These are phyloP conservation scores for Labeo calbasu DNA, from an alignment of 2,797 vertebrate genomes.

Conservation along the genomic window DNA sequence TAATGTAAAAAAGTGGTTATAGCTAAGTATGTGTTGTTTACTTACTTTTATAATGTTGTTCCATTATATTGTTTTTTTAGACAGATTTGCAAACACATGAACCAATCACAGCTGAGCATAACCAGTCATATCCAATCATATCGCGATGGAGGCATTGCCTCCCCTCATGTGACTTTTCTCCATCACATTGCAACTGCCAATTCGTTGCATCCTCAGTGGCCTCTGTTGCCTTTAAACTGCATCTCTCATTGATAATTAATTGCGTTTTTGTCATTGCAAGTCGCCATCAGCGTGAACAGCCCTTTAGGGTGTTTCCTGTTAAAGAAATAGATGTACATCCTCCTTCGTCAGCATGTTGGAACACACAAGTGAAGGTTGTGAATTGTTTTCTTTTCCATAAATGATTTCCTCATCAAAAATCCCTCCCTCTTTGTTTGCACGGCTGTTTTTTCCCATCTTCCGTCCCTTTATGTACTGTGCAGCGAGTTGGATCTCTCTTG, in stretches of 20 bases:
- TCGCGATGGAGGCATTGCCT: no score
- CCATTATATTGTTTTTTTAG: not conserved
- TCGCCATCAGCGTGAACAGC: not conserved
- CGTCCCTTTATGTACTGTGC: conserved; percentile 41
- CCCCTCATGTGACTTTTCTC: no score
- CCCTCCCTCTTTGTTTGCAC: conserved; percentile 34
- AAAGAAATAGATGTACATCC: not conserved
- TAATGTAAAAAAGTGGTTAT: no score
- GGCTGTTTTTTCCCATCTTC: conserved; percentile 17
- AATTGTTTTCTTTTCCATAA: not conserved
- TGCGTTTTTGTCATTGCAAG: not conserved
- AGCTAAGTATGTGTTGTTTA: no score
- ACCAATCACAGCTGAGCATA: no score
- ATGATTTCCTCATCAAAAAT: conserved; percentile 28
- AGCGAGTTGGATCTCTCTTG: conserved; percentile 26
- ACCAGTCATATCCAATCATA: no score
- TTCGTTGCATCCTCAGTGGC: not conserved
- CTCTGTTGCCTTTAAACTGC: not conserved
- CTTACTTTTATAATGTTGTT: no score
- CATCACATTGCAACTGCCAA: not conserved
- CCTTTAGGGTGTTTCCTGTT: not conserved
- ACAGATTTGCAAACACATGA: no score
- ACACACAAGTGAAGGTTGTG: not conserved
- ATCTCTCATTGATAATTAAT: not conserved
- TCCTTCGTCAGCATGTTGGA: conserved; percentile 20